Conservation (phyloP, 1,140 invertebrate genomes). For the Papilio xuthus region DNA sequence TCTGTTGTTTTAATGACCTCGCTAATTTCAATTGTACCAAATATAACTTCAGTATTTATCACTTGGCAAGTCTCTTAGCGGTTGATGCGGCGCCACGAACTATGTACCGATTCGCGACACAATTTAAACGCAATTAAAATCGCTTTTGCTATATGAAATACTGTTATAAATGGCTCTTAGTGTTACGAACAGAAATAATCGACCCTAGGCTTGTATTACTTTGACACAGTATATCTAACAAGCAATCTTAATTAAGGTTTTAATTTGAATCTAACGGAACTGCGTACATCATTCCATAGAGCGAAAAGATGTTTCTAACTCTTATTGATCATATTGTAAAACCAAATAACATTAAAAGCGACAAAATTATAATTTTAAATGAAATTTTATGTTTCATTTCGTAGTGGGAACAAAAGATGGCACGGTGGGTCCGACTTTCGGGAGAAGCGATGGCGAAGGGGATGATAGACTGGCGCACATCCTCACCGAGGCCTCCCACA, state of each 20-base stretch:
- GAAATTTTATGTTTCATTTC: slow-evolving; percentile 51
- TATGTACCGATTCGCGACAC: slow-evolving; percentile 50
- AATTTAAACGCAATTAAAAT: slow-evolving; percentile 76
- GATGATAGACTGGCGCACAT: slow-evolving; percentile 97
- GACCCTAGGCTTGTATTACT: slow-evolving; percentile 6
- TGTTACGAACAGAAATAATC: slow-evolving; percentile 21
- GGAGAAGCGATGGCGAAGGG: slow-evolving; percentile 88
- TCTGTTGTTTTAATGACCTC: slow-evolving; percentile 70
- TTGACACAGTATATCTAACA: neutral
- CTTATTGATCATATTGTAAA: too few relatives aligned
- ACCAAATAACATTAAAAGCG: slow-evolving; percentile 39
- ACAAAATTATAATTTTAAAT: too few relatives aligned
- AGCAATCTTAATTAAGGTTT: neutral
- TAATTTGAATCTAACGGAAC: neutral
- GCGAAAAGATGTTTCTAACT: neutral
- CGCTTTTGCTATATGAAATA: slow-evolving; percentile 40
- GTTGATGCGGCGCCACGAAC: slow-evolving; percentile 44
- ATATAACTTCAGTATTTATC: slow-evolving; percentile 78
- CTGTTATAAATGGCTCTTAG: slow-evolving; percentile 35
- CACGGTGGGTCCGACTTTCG: slow-evolving; percentile 87
- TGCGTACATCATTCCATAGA: neutral
- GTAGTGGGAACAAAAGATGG: slow-evolving; percentile 89
- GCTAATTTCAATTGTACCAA: slow-evolving; percentile 80
- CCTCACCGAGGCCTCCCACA: slow-evolving; percentile 93
- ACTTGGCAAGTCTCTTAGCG: slow-evolving; percentile 68